Evolutionary conservation across 2,113 vertebrate genomes (phyloP).

Genomic region (Tautogolabrus adspersus): DNA sequence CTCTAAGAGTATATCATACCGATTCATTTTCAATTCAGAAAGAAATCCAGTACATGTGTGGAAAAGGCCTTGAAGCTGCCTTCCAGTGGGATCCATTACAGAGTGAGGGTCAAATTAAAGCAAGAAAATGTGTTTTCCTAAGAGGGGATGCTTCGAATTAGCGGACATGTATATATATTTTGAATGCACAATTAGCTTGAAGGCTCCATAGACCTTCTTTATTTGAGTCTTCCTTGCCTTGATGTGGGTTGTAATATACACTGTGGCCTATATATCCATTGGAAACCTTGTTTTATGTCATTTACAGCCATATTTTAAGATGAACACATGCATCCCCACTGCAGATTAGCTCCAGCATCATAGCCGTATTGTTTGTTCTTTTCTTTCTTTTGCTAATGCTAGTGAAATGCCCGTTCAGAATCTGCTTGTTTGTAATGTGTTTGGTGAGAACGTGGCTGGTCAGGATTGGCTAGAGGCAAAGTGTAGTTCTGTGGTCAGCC

Average conservation of each 20-base stretch:
- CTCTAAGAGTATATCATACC: not conserved
- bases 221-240: not conserved
- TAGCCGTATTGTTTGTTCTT: no score
- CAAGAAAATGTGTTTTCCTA: not conserved
- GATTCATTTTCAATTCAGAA: not conserved
- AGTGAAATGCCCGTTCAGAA: no score
- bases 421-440: no score
- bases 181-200: constrained; percentile 22
- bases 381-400: no score
- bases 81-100: constrained; percentile 2
- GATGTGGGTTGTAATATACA: not conserved
- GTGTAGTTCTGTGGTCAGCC: no score
- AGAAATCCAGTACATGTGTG: not conserved
- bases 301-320: not conserved
- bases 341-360: no score
- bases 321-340: not conserved
- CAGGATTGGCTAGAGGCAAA: no score
- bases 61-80: constrained; percentile 6
- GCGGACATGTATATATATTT: not conserved
- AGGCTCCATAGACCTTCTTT: constrained; percentile 3
- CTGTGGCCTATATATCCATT: constrained; percentile 1
- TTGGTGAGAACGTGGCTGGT: no score
- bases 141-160: constrained; percentile 14
- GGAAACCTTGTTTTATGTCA: not conserved
- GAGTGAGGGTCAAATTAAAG: constrained; percentile 14